Conservation (phyloP, 1,140 invertebrate genomes). For the Drosophila bipectinata region DNA sequence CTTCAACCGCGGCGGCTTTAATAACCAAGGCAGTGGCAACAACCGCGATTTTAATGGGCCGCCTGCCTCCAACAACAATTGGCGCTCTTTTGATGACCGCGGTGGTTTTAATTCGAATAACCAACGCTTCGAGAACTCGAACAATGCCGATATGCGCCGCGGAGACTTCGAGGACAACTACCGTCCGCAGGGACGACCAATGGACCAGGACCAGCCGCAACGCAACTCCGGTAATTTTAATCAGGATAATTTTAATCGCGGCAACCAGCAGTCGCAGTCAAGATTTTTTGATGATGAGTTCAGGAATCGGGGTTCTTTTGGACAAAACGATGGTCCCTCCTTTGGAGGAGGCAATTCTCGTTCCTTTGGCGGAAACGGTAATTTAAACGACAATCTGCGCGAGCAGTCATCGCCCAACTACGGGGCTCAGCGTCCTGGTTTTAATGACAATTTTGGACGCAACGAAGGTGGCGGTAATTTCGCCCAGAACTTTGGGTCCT, state of each 20-base stretch:
- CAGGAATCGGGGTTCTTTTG: constrained; percentile 13
- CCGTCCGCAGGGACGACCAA: constrained; percentile 13
- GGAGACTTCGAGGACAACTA: constrained; percentile 22
- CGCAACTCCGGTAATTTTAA: constrained; percentile 1
- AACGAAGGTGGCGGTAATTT: constrained; percentile 15
- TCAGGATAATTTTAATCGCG: constrained; percentile 8
- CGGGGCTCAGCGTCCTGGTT: constrained; percentile 10
- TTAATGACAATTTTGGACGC: constrained; percentile 20
- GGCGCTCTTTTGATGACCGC: constrained; percentile 19
- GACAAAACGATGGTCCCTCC: background rate
- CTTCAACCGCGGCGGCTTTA: constrained; percentile 14
- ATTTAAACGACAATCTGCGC: constrained; percentile 28
- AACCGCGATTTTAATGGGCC: constrained; percentile 3
- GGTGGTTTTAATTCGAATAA: constrained; percentile 15
- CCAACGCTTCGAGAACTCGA: constrained; percentile 17
- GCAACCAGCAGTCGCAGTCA: constrained; percentile 6
- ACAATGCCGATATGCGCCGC: background rate
- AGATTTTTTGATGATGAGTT: constrained; percentile 13
- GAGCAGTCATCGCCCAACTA: constrained; percentile 18
- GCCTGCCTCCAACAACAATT: constrained; percentile 15
- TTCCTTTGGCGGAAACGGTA: constrained; percentile 5
- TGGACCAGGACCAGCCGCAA: constrained; percentile 11
- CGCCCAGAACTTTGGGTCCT: constrained; percentile 9
- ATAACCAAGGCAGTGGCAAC: background rate
- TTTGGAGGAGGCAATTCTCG: constrained; percentile 18